Evolutionary conservation across 2,797 vertebrate species (phyloP).

Genomic region (Esox masquinongy): DNA sequence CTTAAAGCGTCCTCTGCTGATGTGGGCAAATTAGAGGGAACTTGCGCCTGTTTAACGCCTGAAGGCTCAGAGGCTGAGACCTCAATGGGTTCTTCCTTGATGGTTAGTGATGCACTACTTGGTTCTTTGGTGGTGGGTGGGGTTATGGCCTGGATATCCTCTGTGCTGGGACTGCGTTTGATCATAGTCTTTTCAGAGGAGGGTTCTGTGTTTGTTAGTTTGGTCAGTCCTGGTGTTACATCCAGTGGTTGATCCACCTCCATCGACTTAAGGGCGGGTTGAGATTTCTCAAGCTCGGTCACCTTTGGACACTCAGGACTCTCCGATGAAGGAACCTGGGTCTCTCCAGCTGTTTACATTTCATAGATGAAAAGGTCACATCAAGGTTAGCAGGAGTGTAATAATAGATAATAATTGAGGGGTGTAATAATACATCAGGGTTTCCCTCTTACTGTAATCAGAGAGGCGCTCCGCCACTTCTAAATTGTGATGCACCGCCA

Average conservation of each 20-base stretch:
- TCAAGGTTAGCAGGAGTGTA: no score
- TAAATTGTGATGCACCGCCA: no score
- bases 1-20: constrained; percentile 57
- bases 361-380: not conserved
- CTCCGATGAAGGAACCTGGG: constrained; percentile 48
- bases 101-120: constrained; percentile 65
- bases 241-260: constrained; percentile 59
- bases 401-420: no score
- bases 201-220: constrained; percentile 66
- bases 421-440: no score
- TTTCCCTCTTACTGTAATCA: no score
- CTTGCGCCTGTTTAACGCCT: constrained; percentile 50
- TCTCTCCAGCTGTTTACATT: constrained; percentile 60
- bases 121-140: constrained; percentile 81
- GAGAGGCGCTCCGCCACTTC: no score
- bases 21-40: constrained; percentile 50
- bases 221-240: constrained; percentile 47
- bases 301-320: constrained; percentile 47
- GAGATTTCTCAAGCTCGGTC: constrained; percentile 46
- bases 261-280: constrained; percentile 43
- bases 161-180: constrained; percentile 61
- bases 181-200: constrained; percentile 54
- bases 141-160: constrained; percentile 74
- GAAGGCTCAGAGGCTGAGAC: constrained; percentile 61
- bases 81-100: constrained; percentile 74